Base-by-base conservation (phyloP, 64 coral and sea anemone species). In the Montipora foliosa region DNA sequence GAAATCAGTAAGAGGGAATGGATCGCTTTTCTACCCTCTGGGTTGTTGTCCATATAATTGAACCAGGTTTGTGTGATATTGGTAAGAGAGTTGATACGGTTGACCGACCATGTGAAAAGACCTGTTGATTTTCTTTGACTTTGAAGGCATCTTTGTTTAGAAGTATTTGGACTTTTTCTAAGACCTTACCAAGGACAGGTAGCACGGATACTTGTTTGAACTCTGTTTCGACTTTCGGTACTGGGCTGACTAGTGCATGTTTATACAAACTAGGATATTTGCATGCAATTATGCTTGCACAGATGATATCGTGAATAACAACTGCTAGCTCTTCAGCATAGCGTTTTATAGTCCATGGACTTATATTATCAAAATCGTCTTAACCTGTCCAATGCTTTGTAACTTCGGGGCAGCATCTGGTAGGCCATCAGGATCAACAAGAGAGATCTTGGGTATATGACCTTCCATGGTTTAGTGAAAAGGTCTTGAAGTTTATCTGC, bases 251-350 rank as follows among this genome's bases (percentile, higher is more conserved):
- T 12, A 92, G 79, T 1, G 90, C 90, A 5, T 92, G 68, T 50
- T 92, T 76, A n/a, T 92, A 83, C 7, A 48, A 25, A 52, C 16
- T 62, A 6, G 89, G 89, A 48, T 91, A 91, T 82, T 71, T 91
- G 5, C 77, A 22, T 46, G 58, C n/a, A 47, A 82, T 91, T 44
- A 82, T 57, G 53, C 53, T 6, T 57, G 53, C 53, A 57, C 53
- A 57, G 78, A 82, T 61, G 22, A 91, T 91, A 68, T 91, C 37
- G 80, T 91, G 89, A 49, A 73, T 72, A 50, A 82, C 89, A 24
- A 15, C 49, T 2, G 22, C 77, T 47, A 81, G 76, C 44, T 91
- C 89, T 82, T 91, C 79, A 71, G n/a, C 46, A 48, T n/a, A 82
- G 53, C 57, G 50, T 49, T 80, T 91, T n/a, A 91, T 51, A 7